Percentiles rank a stretch among this genome's conserved stretches.
Conservation (phyloP, 2,888 invertebrate genomes). For the Acanthoscelides obtectus region DNA sequence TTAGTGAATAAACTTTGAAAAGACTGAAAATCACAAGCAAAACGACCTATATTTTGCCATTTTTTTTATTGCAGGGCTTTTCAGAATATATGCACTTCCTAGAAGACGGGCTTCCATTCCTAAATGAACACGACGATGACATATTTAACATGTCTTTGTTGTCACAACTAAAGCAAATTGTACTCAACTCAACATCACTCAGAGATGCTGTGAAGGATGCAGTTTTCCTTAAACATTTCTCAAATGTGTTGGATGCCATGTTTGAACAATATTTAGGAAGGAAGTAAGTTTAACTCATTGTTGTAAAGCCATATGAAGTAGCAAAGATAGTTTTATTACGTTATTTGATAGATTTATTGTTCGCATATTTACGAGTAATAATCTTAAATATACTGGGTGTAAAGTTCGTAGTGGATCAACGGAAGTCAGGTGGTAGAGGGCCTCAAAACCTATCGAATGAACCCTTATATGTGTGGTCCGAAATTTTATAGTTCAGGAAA, state of each 20-base stretch:
- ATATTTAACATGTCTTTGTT: conserved; percentile 51
- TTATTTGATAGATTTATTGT: no score
- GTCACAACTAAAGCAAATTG: conserved; percentile 50
- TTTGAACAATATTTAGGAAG: conserved; percentile 46
- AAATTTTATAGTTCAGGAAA: no score
- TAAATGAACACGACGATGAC: conserved; percentile 54
- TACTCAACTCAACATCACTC: conserved; percentile 45
- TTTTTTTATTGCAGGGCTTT: conserved; percentile 10
- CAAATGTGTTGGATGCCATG: conserved; percentile 43
- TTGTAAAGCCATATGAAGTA: not conserved
- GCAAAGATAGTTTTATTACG: no score
- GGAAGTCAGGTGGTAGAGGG: no score
- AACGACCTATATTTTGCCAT: not conserved
- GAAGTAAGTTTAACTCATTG: conserved; percentile 36
- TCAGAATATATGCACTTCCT: conserved; percentile 36
- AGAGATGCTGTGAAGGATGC: conserved; percentile 41
- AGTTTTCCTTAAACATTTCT: conserved; percentile 48
- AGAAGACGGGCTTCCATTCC: conserved; percentile 52
- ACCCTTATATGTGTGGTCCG: no score
- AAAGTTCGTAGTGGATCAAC: no score
- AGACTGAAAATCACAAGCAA: no score
- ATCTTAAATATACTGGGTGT: no score
- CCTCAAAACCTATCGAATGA: no score
- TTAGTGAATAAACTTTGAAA: no score
- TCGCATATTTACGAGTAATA: no score